Evolutionary conservation across 2,797 vertebrate genomes (phyloP).

Genomic region (Pseudochirops cupreus): DNA sequence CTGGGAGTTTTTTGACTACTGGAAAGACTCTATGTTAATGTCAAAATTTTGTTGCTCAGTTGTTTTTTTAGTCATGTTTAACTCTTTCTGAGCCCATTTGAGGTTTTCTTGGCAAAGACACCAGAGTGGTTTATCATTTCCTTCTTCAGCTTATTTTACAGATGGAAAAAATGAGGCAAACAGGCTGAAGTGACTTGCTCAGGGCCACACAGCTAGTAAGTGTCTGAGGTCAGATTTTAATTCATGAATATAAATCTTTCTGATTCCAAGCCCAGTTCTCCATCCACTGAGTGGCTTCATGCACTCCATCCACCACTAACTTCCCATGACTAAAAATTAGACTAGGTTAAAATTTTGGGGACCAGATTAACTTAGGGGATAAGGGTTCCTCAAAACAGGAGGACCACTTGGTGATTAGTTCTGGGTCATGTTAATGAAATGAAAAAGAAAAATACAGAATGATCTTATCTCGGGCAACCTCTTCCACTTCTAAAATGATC

Average conservation of each 20-base stretch:
- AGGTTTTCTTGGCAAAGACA: neutral
- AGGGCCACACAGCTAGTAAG: neutral
- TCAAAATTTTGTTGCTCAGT: neutral
- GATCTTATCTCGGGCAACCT: neutral
- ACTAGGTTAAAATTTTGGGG: neutral
- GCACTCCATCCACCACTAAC: too few relatives aligned
- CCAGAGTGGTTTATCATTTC: neutral
- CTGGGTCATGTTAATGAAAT: neutral
- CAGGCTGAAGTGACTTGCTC: too few relatives aligned
- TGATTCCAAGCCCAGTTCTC: neutral
- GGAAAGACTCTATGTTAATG: neutral
- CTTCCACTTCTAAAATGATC: neutral
- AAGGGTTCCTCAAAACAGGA: neutral
- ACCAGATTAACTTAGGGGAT: neutral
- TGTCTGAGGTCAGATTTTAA: neutral
- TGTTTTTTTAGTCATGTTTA: neutral
- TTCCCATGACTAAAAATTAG: neutral
- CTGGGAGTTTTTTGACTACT: neutral
- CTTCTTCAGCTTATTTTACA: neutral
- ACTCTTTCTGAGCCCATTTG: neutral
- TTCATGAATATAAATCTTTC: neutral
- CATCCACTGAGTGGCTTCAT: neutral
- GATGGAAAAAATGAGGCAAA: neutral
- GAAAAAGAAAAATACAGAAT: neutral
- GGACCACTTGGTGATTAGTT: neutral